phyloP scores from a whole-genome alignment of 2,888 invertebrate species.

The Aquatica leii region DNA sequence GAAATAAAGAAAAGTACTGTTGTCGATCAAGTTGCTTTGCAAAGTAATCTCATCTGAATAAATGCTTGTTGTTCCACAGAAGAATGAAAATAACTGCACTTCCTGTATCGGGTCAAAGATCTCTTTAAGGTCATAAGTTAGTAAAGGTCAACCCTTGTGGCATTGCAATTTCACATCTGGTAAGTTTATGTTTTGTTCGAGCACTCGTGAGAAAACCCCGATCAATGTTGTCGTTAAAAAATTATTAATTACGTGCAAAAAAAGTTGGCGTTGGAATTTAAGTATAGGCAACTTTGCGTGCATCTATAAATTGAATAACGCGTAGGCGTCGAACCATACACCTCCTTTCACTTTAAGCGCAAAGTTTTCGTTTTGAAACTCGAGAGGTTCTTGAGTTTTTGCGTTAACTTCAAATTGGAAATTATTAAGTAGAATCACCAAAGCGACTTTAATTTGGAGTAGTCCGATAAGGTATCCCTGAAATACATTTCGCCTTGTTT shows the following conservation, averaged over 20 bases:
- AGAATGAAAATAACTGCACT: constrained; percentile 22
- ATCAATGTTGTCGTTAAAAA: too few species aligned
- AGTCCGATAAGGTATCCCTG: constrained; percentile 40
- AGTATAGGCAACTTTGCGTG: too few species aligned
- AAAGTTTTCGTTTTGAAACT: constrained; percentile 29
- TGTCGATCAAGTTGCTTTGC: too few species aligned
- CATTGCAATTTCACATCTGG: too few species aligned
- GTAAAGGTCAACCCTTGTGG: constrained; percentile 19
- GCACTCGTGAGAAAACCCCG: too few species aligned
- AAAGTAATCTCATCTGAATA: too few species aligned
- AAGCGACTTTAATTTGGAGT: constrained; percentile 38
- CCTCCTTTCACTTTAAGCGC: constrained; percentile 31
- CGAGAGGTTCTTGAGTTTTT: constrained; percentile 35
- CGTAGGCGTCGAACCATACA: constrained; percentile 25
- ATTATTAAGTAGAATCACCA: constrained; percentile 28
- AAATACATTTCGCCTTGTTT: constrained; percentile 33
- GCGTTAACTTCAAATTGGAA: constrained; percentile 28
- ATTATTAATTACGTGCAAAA: too few species aligned
- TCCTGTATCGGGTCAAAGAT: constrained; percentile 27
- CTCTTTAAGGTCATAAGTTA: constrained; percentile 16
- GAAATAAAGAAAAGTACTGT: too few species aligned
- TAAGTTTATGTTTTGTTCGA: too few species aligned
- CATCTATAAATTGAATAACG: too few species aligned
- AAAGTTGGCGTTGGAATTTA: too few species aligned
- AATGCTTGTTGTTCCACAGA: background rate